Evolutionary conservation across 1,140 invertebrate species (phyloP), one percentile per base, ranked within the genome.

Genomic region (Cecropterus lyciades): DNA sequence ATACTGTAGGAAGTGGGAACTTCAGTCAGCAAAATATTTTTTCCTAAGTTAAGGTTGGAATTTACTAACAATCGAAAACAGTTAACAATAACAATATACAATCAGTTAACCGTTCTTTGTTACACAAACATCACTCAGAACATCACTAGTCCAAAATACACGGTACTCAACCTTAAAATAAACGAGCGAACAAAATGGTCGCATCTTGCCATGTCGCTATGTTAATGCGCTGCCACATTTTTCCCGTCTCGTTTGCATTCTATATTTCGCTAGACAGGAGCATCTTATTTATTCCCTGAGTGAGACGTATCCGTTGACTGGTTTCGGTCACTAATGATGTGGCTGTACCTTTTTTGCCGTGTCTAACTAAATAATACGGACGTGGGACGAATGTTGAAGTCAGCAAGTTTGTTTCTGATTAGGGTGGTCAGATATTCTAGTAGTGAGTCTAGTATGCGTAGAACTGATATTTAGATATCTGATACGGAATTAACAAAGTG

Each of bases 201-300:
- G 64, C 24, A 40, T 24, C 14, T 53, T n/a, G 40, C 79, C 77
- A 81, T 81, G 76, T 72, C 63, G 52, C 57, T 78, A 81, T 84
- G 79, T 74, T 75, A 84, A 84, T 84, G 27, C 52, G 24, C 43
- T 15, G 64, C 77, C 59, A 75, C 77, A 82, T 82, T 82, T 82
- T 82, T 82, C 75, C 75, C 33, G 64, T 59, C 52, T 55, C 52
- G 72, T 84, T 84, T 84, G 81, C 81, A 84, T 84, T 77, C 79
- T 79, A 82, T 82, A 82, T 84, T 84, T 84, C 74, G 79, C 74
- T 75, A 72, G 62, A 60, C 62, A 53, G 57, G 62, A 46, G 67
- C 72, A 72, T 79, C 79, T 79, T 79, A 73, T 83, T 83, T 79
- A 80, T 84, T 69, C 62, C 55, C 68, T 74, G 81, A 83, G 76